phyloP scores from a whole-genome alignment of 2,797 vertebrate genomes.

The Heliangelus exortis region DNA sequence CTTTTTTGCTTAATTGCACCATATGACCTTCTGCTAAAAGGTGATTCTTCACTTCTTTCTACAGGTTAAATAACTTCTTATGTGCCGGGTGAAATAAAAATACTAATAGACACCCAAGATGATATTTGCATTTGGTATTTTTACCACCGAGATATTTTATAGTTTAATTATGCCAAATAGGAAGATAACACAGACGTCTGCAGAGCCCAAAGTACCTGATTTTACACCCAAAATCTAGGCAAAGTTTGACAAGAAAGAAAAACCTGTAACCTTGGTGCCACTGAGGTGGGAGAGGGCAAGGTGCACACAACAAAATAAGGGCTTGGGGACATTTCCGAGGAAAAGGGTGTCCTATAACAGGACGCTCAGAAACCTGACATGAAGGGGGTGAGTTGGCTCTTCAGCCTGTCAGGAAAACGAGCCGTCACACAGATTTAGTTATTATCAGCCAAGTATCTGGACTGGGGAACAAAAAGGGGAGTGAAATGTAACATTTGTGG shows the following conservation, averaged over 20 bases:
- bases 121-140: background rate
- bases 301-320: background rate
- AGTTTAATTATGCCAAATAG: background rate
- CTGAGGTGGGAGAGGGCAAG: background rate
- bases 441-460: constrained; percentile 16
- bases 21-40: background rate
- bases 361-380: background rate
- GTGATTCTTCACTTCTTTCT: background rate
- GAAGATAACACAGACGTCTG: background rate
- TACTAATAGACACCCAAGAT: background rate
- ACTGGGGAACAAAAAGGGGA: constrained; percentile 21
- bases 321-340: background rate
- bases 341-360: background rate
- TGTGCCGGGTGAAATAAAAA: background rate
- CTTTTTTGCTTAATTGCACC: background rate
- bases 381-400: background rate
- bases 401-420: background rate
- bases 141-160: background rate
- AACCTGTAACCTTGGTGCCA: background rate
- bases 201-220: background rate
- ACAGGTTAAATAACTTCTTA: background rate
- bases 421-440: constrained; percentile 21
- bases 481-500: background rate
- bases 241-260: background rate
- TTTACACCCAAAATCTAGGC: background rate